Base-by-base conservation (phyloP, 1,140 invertebrate species). In the Carposina sasakii region DNA sequence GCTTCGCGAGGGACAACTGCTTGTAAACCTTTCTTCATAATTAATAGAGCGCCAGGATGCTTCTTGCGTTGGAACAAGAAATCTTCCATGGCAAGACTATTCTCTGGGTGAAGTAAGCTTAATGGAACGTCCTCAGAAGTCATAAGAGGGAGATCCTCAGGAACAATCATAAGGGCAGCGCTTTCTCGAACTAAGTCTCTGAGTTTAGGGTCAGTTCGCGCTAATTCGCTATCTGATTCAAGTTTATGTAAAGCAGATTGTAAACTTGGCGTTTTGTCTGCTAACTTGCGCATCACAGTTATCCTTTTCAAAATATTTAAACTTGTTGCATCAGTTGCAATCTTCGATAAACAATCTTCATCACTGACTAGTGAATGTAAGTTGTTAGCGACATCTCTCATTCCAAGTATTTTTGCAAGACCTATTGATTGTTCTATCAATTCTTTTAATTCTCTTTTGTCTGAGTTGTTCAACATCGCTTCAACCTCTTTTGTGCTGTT, bases 1-100 rank as follows among this genome's bases (percentile, higher is more conserved):
- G 91, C 90, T 70, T 94, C 91, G 30, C 90, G 86, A 0, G 93
- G 93, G 15, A 94, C 89, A 1, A 94, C 91, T 0, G 91, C 90
- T 67, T 94, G 92, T n/a, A 92, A 61, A 13, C 91, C 90, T 63
- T 91, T 90, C 48, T 93, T 93, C 48, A 93, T 87, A 31, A 94
- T 92, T 64, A 94, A 87, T 24, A 93, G 86, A 2, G 91, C 90
- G 0, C 88, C 85, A 2, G 86, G 75, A 54, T 87, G 86, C 39
- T 88, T 87, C 54, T 81, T 88, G 44, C 87, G 85, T 56, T 87
- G 87, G 52, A 90, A 85, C n/a, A 93, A 64, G 59, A 91, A 92
- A 40, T 93, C 91, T 77, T 93, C 91, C 73, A 93, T 91, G 0
- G 91, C 91, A 3, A 93, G 73, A 63, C 88, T 88, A 58, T 93